Conservation (phyloP, 2,797 vertebrate species). For the Odontamblyopus rebecca region DNA sequence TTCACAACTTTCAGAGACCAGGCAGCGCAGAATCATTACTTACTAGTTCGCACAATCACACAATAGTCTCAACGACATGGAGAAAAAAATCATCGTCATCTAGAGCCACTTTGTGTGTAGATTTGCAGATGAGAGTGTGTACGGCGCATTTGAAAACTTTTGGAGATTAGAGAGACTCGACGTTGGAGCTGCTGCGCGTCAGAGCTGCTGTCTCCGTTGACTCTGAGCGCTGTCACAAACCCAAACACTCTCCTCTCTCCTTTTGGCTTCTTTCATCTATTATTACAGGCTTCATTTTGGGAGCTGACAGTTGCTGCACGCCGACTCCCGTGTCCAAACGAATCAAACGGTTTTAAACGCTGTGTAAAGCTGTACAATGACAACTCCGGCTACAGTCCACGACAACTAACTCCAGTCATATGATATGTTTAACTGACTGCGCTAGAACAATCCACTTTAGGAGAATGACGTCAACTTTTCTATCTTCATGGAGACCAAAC, state of each 20-base stretch:
- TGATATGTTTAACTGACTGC: constrained; percentile 5
- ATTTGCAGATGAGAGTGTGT: neutral
- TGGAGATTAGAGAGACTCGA: constrained; percentile 34
- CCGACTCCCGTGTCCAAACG: constrained; percentile 25
- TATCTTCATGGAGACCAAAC: too few species aligned
- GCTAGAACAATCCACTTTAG: neutral
- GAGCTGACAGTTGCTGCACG: constrained; percentile 29
- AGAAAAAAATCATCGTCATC: too few species aligned
- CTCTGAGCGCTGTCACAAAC: constrained; percentile 32
- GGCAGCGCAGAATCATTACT: too few species aligned
- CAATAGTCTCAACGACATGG: too few species aligned
- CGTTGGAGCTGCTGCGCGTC: constrained; percentile 18
- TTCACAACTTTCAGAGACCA: too few species aligned
- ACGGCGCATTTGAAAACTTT: neutral
- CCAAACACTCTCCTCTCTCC: neutral
- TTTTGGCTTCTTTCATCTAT: constrained; percentile 50
- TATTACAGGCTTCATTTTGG: constrained; percentile 44
- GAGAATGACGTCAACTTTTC: too few species aligned
- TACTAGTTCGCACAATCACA: too few species aligned
- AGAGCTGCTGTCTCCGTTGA: constrained; percentile 30
- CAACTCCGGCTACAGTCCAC: constrained; percentile 10
- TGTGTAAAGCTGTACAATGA: constrained; percentile 11
- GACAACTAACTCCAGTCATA: constrained; percentile 8
- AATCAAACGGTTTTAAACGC: constrained; percentile 17
- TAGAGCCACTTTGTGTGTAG: neutral